Percentiles rank a stretch among this genome's conserved stretches.
Evolutionary conservation across 2,797 vertebrate genomes (phyloP).

Genomic region (Sciaenops ocellatus): DNA sequence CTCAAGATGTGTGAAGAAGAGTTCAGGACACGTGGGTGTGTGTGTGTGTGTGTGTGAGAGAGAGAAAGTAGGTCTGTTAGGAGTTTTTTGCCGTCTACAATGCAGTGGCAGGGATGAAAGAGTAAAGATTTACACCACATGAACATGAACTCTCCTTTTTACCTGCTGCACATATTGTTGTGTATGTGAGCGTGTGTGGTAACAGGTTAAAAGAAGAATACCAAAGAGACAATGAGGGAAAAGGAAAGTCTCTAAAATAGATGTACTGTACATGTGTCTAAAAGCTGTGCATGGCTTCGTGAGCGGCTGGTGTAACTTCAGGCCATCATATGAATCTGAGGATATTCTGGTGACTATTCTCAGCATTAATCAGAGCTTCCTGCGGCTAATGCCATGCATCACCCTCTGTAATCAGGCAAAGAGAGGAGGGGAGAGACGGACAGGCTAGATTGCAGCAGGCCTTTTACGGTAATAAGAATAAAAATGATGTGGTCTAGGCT

Average conservation of each 20-base stretch:
- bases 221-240: not conserved
- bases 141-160: constrained; percentile 21
- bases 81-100: constrained; percentile 34
- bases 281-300: constrained; percentile 8
- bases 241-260: constrained; percentile 19
- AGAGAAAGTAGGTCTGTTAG: constrained; percentile 29
- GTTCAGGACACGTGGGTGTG: constrained; percentile 49
- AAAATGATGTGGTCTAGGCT: constrained; percentile 44
- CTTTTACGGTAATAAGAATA: constrained; percentile 38
- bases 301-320: constrained; percentile 29
- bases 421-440: constrained; percentile 20
- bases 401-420: constrained; percentile 64
- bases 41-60: constrained; percentile 23
- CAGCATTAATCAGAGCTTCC: constrained; percentile 61
- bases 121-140: constrained; percentile 38
- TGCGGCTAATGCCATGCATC: constrained; percentile 60
- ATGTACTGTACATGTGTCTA: not conserved
- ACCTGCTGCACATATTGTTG: not conserved
- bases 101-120: constrained; percentile 37
- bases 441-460: constrained; percentile 35
- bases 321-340: constrained; percentile 24
- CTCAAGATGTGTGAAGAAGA: constrained; percentile 49
- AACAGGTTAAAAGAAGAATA: constrained; percentile 33
- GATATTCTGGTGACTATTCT: constrained; percentile 43
- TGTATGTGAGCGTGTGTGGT: constrained; percentile 5